These are phyloP conservation scores for Tanytarsus gracilentus DNA, from an alignment of 2,888 invertebrate genomes.

Conservation along the genomic window DNA sequence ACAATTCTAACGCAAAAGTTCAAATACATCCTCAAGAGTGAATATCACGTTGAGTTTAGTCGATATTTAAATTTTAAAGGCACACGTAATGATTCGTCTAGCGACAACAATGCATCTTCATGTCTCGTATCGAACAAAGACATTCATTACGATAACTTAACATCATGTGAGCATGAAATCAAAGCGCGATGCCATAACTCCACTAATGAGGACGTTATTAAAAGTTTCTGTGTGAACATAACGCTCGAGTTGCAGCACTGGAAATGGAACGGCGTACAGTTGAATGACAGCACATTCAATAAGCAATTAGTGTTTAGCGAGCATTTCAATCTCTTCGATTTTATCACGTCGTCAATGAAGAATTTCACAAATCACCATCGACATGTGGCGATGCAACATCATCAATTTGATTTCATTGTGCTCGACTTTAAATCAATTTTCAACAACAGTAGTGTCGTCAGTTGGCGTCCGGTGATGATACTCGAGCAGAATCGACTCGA, in stretches of 20 bases:
- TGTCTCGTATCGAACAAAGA: background rate
- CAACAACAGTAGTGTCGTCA: slow-evolving; percentile 32
- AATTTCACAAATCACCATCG: slow-evolving; percentile 10
- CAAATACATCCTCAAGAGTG: slow-evolving; percentile 38
- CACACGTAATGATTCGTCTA: background rate
- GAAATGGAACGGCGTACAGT: background rate
- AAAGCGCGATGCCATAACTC: slow-evolving; percentile 11
- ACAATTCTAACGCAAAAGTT: slow-evolving; percentile 43
- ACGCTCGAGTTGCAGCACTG: background rate
- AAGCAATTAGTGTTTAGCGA: slow-evolving; percentile 33
- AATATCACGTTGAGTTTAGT: slow-evolving; percentile 36
- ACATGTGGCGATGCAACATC: slow-evolving; percentile 3
- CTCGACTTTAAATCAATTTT: slow-evolving; percentile 36
- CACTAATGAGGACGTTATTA: slow-evolving; percentile 1
- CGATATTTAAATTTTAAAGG: slow-evolving; percentile 12
- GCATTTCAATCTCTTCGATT: slow-evolving; percentile 42
- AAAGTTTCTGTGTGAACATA: background rate
- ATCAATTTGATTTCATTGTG: slow-evolving; percentile 42
- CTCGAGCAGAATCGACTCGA: slow-evolving; percentile 39
- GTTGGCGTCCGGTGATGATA: slow-evolving; percentile 42
- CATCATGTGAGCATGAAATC: slow-evolving; percentile 14
- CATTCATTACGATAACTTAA: background rate
- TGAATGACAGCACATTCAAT: slow-evolving; percentile 22
- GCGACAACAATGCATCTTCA: background rate
- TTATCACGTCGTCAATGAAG: slow-evolving; percentile 33